phyloP scores from a whole-genome alignment of 2,888 invertebrate species.

The Elysia crispata region DNA sequence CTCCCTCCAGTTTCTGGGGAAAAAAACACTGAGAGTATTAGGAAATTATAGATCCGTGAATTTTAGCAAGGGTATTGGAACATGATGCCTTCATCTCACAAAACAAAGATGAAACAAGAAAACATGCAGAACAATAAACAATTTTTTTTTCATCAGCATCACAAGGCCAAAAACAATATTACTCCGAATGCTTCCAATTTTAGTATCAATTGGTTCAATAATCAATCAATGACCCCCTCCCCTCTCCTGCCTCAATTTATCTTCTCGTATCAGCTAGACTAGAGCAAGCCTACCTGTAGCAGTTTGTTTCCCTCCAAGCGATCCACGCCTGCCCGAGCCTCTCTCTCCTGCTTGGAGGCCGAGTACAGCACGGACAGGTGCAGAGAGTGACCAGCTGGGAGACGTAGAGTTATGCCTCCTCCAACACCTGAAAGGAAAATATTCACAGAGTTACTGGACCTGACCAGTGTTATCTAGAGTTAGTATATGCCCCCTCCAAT shows the following conservation, averaged over 20 bases:
- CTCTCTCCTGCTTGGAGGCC: constrained; percentile 62
- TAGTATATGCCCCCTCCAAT: not conserved
- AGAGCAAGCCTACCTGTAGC: constrained; percentile 51
- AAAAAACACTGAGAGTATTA: not conserved
- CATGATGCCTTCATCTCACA: not conserved
- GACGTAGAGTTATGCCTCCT: constrained; percentile 65
- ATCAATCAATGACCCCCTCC: too few species aligned
- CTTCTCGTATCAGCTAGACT: too few species aligned
- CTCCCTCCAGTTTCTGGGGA: not conserved
- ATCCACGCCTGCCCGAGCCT: constrained; percentile 52
- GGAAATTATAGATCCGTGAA: not conserved
- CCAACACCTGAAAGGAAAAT: constrained; percentile 62
- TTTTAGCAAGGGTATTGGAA: not conserved
- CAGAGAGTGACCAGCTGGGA: constrained; percentile 57
- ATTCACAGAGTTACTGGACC: too few species aligned
- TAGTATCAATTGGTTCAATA: too few species aligned
- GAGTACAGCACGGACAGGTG: constrained; percentile 69
- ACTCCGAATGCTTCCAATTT: too few species aligned
- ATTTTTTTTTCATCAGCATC: too few species aligned
- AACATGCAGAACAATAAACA: not conserved
- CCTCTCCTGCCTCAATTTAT: too few species aligned
- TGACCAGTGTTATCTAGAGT: too few species aligned
- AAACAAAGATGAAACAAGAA: not conserved
- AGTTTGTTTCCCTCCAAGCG: constrained; percentile 61
- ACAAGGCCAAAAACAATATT: too few species aligned